Conservation (phyloP, 2,797 vertebrate genomes). For the Cossypha polioptera region DNA sequence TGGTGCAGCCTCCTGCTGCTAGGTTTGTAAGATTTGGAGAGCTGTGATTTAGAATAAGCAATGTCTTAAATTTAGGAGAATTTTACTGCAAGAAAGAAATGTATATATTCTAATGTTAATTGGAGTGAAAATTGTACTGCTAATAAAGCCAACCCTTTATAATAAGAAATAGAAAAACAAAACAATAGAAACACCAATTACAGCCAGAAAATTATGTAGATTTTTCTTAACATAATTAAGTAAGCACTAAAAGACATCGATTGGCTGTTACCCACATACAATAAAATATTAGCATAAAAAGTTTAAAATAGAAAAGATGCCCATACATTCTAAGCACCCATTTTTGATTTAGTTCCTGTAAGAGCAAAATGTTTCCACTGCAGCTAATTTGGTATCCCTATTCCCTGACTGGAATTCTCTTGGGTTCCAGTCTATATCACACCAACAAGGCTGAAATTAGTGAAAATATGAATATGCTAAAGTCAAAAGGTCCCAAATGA, state of each 20-base stretch:
- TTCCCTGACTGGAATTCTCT: not conserved
- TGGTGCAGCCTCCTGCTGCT: not conserved
- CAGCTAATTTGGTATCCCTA: not conserved
- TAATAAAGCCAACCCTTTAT: not conserved
- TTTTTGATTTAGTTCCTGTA: not conserved
- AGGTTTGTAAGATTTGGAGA: not conserved
- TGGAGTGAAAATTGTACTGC: not conserved
- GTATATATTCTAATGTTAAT: not conserved
- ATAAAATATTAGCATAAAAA: not conserved
- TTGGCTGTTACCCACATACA: not conserved
- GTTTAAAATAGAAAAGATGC: not conserved
- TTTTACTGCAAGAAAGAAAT: not conserved
- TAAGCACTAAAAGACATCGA: not conserved
- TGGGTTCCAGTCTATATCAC: not conserved
- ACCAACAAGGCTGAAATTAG: not conserved
- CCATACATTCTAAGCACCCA: not conserved
- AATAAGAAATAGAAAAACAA: not conserved
- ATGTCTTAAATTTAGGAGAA: not conserved
- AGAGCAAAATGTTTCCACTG: not conserved
- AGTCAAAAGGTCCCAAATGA: not conserved
- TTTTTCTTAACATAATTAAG: conserved; percentile 1
- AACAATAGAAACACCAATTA: not conserved
- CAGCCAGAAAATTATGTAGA: not conserved
- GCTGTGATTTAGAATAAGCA: not conserved
- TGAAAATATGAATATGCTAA: not conserved